Conservation (phyloP, 1,140 invertebrate genomes). For the Belonocnema kinseyi region DNA sequence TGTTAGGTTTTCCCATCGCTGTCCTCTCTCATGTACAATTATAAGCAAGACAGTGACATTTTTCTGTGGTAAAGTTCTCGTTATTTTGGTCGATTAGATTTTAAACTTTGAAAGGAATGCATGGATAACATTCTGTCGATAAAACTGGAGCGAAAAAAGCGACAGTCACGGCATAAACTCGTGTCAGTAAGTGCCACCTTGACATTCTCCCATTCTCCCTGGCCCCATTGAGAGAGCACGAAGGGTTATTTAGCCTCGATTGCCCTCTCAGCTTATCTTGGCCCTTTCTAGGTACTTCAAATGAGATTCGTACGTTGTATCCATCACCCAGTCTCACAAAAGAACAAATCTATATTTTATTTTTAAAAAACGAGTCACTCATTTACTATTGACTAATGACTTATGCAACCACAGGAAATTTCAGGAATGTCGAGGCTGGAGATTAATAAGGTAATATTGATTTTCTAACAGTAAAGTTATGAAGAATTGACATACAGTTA, state of each 20-base stretch:
- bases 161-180: neutral
- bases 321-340: neutral
- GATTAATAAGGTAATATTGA: no score
- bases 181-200: slow-evolving; percentile 6
- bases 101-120: no score
- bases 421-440: neutral
- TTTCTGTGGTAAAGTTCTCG: no score
- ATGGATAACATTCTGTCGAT: no score
- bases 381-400: no score
- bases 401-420: neutral
- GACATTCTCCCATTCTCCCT: slow-evolving; percentile 28
- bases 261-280: slow-evolving; percentile 1
- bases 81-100: no score
- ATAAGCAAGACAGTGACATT: no score
- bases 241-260: slow-evolving; percentile 26
- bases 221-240: slow-evolving; percentile 11
- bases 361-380: no score
- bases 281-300: neutral
- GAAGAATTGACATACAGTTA: no score
- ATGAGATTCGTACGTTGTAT: neutral
- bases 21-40: no score
- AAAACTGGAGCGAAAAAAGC: neutral
- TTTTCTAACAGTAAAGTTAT: no score
- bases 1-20: no score
- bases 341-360: neutral